Conservation (phyloP, 2,797 vertebrate species). For the Arctocebus calabarensis region DNA sequence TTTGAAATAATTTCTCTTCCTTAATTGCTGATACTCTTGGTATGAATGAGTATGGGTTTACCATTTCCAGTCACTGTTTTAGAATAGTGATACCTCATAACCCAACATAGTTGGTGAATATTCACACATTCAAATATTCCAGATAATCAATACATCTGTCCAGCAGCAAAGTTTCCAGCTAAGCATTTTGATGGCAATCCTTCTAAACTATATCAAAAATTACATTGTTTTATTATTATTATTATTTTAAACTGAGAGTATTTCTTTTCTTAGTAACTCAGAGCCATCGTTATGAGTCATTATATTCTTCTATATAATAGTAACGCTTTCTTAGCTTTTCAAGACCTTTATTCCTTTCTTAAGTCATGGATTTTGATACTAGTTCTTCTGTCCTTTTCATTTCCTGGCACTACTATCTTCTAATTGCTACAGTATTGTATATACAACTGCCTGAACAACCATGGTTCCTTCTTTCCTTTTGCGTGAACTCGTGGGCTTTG, state of each 20-base stretch:
- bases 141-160: neutral
- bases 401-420: neutral
- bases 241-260: neutral
- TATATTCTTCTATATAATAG: neutral
- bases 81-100: neutral
- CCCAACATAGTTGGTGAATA: rapidly evolving
- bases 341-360: neutral
- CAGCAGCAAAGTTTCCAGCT: neutral
- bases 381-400: neutral
- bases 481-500: neutral
- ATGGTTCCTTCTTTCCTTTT: neutral
- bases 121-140: neutral
- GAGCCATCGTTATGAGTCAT: neutral
- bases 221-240: neutral
- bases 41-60: neutral
- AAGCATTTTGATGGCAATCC: neutral
- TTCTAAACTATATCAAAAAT: slow-evolving; percentile 37
- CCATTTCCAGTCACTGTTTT: neutral
- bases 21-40: neutral
- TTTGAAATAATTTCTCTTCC: neutral
- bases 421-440: neutral
- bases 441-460: neutral
- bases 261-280: neutral
- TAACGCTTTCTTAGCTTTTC: neutral
- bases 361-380: neutral